A percentile compares a stretch with the other conserved stretches of the same genome.
Evolutionary conservation across 1,140 invertebrate genomes (phyloP).

Genomic region (Chironomus striatipennis): DNA sequence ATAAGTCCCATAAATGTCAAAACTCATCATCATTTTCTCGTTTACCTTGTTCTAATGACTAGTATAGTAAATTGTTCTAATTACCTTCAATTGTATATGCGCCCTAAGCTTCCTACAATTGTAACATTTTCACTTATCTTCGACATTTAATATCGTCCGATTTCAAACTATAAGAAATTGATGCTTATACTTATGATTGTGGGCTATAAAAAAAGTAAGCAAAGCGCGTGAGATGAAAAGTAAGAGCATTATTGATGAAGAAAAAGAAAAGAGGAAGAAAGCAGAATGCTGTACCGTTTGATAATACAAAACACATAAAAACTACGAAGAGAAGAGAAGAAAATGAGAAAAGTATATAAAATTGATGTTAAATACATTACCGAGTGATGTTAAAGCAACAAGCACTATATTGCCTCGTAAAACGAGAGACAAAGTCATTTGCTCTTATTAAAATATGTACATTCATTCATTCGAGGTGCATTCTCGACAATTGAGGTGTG

Average conservation of each 20-base stretch:
- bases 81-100: too few relatives aligned
- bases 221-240: slow-evolving; percentile 16
- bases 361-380: slow-evolving; percentile 21
- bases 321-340: background rate
- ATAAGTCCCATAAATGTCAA: too few relatives aligned
- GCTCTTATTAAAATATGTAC: slow-evolving; percentile 3
- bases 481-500: background rate
- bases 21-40: too few relatives aligned
- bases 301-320: slow-evolving; percentile 6
- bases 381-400: background rate
- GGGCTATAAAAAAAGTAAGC: background rate
- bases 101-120: too few relatives aligned
- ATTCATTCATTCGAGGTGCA: background rate
- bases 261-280: background rate
- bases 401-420: background rate
- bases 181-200: background rate
- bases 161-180: too few relatives aligned
- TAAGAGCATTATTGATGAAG: background rate
- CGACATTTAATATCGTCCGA: too few relatives aligned
- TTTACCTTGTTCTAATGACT: too few relatives aligned
- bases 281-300: slow-evolving; percentile 19
- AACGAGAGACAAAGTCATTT: background rate
- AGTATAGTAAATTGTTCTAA: too few relatives aligned
- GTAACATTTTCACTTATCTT: too few relatives aligned
- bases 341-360: background rate